These are phyloP conservation scores for Hippocampus kuda DNA, from an alignment of 2,797 vertebrate species.

Conservation along the genomic window DNA sequence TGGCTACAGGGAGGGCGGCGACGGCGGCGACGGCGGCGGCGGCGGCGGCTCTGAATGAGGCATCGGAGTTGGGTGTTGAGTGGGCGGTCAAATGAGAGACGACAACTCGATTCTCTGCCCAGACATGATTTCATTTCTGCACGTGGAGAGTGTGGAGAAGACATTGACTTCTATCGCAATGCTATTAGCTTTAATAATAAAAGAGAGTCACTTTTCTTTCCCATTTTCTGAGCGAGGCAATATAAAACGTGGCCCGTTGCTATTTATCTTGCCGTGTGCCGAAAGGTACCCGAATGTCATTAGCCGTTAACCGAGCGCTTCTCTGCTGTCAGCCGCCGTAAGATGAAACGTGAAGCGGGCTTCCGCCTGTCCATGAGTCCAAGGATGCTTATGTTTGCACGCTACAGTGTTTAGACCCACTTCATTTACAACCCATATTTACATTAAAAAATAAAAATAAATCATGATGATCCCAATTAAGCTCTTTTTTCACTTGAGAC, in stretches of 20 bases:
- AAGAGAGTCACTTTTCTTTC: slow-evolving; percentile 13
- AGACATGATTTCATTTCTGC: slow-evolving; percentile 28
- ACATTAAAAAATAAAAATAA: too few relatives aligned
- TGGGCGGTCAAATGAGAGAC: not conserved
- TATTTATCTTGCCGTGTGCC: slow-evolving; percentile 36
- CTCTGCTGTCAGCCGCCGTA: slow-evolving; percentile 22
- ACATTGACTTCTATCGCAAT: slow-evolving; percentile 16
- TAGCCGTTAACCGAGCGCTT: slow-evolving; percentile 42
- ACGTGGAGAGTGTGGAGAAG: slow-evolving; percentile 5
- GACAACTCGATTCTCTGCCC: slow-evolving; percentile 8
- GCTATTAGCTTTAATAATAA: slow-evolving; percentile 52
- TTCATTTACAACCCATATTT: not conserved
- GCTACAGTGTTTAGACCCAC: not conserved
- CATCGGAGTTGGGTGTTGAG: slow-evolving; percentile 13
- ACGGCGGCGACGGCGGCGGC: not conserved
- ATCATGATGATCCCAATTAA: not conserved
- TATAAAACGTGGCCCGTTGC: slow-evolving; percentile 28
- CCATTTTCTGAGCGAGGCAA: slow-evolving; percentile 15
- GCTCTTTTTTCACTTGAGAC: not conserved
- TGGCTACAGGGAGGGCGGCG: slow-evolving; percentile 9
- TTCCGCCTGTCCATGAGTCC: slow-evolving; percentile 32
- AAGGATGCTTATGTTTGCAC: slow-evolving; percentile 23
- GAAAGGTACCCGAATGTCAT: slow-evolving; percentile 35
- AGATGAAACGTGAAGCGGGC: slow-evolving; percentile 27
- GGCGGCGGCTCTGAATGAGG: slow-evolving; percentile 22